Base-by-base conservation (phyloP, 2,797 vertebrate genomes). In the Mus minutoides region DNA sequence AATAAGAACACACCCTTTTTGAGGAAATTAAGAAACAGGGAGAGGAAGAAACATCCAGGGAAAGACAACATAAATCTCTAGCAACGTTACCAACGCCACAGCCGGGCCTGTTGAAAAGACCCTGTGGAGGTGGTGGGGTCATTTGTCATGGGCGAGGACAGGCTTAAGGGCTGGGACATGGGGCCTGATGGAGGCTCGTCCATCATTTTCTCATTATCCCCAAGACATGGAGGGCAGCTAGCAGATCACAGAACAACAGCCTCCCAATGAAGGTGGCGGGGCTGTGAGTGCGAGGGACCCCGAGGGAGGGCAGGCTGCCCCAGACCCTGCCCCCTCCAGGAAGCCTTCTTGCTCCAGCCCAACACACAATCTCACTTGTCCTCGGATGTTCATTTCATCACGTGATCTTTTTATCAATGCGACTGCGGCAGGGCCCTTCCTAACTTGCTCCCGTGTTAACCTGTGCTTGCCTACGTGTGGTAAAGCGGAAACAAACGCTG, bases 251-350 rank as follows among this genome's bases (percentile, higher is more conserved):
- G 49, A 11, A 7, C 13, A 64, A 78, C n/a, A 1, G 9, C 9
- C 0, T 26, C 62, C 19, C 9, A 52, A 52, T 21, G 43, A 40
- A 40, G 1, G 43, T 0, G 10, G 24, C 19, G 22, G 31, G 77
- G 31, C 17, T 34, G 49, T 26, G 82, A 17, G 40, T 56, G 43
- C 37, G 46, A 21, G 16, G 64, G 64, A 60, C 43, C 77, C 67
- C 1, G 2, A 40, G 88, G 80, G 73, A 62, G 52, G 46, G 49
- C 67, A 56, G 31, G 6, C 69, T 22, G 88, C 60, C 77, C 19
- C 5, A 29, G 69, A 88, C 49, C 14, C 82, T 24, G n/a, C 91
- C 64, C 77, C 94, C 79, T 95, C 40, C 94, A 87, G 96, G 95
- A 95, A 97, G 96, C 64, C 84, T 60, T 78, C 88, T 88, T 2